Percentiles rank a stretch among this genome's conserved stretches.
phyloP scores from a whole-genome alignment of 2,113 vertebrate species.

The Dunckerocampus dactyliophorus region DNA sequence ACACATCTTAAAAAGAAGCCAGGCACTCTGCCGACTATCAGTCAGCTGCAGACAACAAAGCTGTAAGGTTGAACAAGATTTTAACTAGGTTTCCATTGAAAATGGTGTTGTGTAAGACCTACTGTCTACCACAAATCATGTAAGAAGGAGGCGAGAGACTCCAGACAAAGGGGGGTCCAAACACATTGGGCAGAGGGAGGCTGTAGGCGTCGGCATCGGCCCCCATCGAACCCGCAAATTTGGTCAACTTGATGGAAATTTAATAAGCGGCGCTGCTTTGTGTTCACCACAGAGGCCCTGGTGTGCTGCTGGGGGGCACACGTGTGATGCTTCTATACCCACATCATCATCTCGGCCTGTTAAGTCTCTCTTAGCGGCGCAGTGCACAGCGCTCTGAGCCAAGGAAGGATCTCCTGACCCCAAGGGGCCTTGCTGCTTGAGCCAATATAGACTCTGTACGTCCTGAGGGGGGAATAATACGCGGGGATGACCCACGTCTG shows the following conservation, averaged over 20 bases:
- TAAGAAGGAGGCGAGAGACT: conserved; percentile 16
- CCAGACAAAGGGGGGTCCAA: conserved; percentile 52
- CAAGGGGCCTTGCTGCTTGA: conserved; percentile 63
- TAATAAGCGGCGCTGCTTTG: conserved; percentile 76
- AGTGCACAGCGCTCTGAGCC: conserved; percentile 51
- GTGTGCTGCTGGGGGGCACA: conserved; percentile 68
- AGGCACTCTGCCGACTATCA: too few species aligned
- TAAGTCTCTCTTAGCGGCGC: conserved; percentile 58
- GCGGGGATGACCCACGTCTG: conserved; percentile 65
- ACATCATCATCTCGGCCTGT: conserved; percentile 51
- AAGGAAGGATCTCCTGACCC: conserved; percentile 62
- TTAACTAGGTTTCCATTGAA: too few species aligned
- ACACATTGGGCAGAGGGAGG: conserved; percentile 50
- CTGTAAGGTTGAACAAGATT: too few species aligned
- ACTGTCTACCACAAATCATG: neutral
- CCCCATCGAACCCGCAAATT: conserved; percentile 72
- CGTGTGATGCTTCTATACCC: conserved; percentile 68
- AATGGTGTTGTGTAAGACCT: too few species aligned
- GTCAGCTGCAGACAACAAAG: too few species aligned
- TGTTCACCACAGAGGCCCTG: conserved; percentile 67
- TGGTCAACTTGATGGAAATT: conserved; percentile 79
- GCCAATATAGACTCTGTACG: conserved; percentile 70
- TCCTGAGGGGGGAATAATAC: conserved; percentile 74
- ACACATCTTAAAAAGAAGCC: too few species aligned
- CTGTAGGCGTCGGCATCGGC: conserved; percentile 59